Conservation (phyloP, 1,140 invertebrate species). For the Harlomillsia oculata region DNA sequence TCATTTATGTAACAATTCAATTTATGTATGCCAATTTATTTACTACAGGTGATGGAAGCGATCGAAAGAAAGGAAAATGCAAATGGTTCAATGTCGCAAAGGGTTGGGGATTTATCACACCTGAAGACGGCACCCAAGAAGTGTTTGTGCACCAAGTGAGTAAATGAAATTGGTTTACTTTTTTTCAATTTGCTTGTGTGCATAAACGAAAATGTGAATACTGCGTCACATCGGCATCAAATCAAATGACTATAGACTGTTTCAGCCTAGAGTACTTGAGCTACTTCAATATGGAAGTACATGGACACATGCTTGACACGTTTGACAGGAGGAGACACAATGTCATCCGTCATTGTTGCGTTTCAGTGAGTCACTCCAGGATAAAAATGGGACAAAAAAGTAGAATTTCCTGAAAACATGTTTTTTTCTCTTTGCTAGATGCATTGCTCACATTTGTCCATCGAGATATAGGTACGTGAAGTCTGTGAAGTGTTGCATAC, state of each 20-base stretch:
- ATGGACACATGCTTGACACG: slow-evolving; percentile 21
- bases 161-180: background rate
- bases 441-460: too few species aligned
- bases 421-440: background rate
- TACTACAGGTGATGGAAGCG: slow-evolving; percentile 9
- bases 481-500: background rate
- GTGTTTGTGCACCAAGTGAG: slow-evolving; percentile 84
- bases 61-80: slow-evolving; percentile 59
- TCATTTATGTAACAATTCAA: background rate
- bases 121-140: slow-evolving; percentile 73
- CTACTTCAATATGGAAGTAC: background rate
- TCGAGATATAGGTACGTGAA: too few species aligned
- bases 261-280: background rate
- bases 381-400: background rate
- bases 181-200: background rate
- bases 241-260: background rate
- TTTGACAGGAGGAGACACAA: slow-evolving; percentile 17
- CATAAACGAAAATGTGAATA: background rate
- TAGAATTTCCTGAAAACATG: background rate
- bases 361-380: slow-evolving; percentile 6
- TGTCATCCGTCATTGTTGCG: slow-evolving; percentile 29
- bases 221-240: background rate
- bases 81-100: slow-evolving; percentile 92
- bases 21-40: background rate
- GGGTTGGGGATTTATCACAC: slow-evolving; percentile 84